Evolutionary conservation across 1,140 invertebrate species (phyloP).

Genomic region (Babylonia areolata): DNA sequence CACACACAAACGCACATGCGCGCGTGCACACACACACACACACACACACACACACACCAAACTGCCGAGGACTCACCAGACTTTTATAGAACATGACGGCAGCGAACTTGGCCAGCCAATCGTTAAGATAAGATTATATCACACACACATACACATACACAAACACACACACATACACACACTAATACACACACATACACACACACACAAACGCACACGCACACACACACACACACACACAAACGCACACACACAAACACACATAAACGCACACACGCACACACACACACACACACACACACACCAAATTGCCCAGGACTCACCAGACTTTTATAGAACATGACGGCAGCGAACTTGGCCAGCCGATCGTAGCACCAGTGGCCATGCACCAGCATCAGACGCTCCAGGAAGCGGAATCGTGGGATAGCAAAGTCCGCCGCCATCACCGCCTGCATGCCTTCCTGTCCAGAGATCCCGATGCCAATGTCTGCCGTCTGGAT

Average conservation of each 20-base stretch:
- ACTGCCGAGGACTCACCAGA: background rate
- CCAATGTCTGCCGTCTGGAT: constrained; percentile 98
- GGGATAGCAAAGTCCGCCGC: constrained; percentile 96
- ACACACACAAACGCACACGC: background rate
- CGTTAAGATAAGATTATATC: too few relatives aligned
- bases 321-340: background rate
- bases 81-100: background rate
- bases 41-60: background rate
- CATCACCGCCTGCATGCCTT: constrained; percentile 97
- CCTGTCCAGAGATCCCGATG: constrained; percentile 93
- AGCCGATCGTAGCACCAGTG: constrained; percentile 81
- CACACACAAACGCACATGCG: constrained; percentile 88
- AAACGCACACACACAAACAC: background rate
- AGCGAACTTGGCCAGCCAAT: background rate
- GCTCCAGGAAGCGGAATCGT: constrained; percentile 90
- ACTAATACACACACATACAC: constrained; percentile 43
- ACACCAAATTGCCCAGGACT: constrained; percentile 75
- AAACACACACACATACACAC: constrained; percentile 92
- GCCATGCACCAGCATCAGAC: constrained; percentile 93
- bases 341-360: background rate
- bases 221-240: background rate
- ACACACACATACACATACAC: constrained; percentile 95
- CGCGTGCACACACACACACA: background rate
- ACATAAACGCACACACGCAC: background rate
- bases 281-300: constrained; percentile 65